phyloP scores from a whole-genome alignment of 1,140 invertebrate genomes.

The Piezodorus guildinii region DNA sequence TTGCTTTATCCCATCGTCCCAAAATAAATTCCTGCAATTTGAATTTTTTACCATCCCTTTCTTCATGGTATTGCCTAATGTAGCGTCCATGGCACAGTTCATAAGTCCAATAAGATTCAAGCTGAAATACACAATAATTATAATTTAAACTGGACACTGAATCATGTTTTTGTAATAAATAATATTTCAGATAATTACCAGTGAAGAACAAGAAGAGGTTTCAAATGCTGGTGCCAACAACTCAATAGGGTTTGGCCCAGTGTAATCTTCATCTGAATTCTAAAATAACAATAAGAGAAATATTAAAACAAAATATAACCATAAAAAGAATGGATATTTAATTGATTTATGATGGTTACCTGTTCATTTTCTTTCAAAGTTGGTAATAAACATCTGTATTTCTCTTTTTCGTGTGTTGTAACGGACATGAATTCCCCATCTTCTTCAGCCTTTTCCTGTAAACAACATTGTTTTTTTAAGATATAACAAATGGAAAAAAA shows the following conservation, averaged over 20 bases:
- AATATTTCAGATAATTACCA: conserved; percentile 42
- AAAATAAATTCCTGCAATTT: conserved; percentile 72
- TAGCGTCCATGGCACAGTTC: conserved; percentile 88
- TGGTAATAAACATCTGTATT: conserved; percentile 58
- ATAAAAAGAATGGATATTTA: conserved; percentile 3
- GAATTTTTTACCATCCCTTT: conserved; percentile 72
- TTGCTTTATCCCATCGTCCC: conserved; percentile 53
- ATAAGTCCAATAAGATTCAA: conserved; percentile 96
- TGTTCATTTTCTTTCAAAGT: conserved; percentile 44
- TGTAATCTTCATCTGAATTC: conserved; percentile 32
- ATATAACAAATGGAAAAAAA: too few relatives aligned
- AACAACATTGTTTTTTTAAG: too few relatives aligned
- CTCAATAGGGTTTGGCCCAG: conserved; percentile 52
- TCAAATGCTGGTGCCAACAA: conserved; percentile 63
- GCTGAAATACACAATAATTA: conserved; percentile 35
- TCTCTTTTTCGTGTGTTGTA: conserved; percentile 39
- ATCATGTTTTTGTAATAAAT: conserved; percentile 5
- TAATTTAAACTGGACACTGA: not conserved
- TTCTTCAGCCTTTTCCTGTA: conserved; percentile 28
- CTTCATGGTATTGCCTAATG: conserved; percentile 90
- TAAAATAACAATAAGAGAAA: conserved; percentile 26
- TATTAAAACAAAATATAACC: conserved; percentile 12
- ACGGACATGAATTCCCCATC: conserved; percentile 34
- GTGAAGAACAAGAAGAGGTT: conserved; percentile 58
- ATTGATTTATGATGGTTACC: conserved; percentile 21